A percentile compares a stretch with the other conserved stretches of the same genome.
phyloP scores from a whole-genome alignment of 2,113 vertebrate genomes.

The Macquaria australasica region DNA sequence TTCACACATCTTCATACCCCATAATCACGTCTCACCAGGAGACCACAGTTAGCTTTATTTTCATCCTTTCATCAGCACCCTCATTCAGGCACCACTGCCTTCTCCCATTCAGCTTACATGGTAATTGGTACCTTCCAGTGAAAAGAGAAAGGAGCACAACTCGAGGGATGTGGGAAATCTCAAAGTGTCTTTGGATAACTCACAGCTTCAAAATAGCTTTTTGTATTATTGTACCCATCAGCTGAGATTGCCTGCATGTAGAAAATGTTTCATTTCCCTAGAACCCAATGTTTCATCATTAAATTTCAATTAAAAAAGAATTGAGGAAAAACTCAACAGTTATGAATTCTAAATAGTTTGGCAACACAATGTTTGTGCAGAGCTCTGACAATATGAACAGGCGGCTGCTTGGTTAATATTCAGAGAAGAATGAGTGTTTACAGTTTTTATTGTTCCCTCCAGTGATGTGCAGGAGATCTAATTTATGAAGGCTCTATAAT shows the following conservation, averaged over 20 bases:
- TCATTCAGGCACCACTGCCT: constrained; percentile 30
- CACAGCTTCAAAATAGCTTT: neutral
- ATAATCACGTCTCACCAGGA: constrained; percentile 37
- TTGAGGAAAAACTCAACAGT: neutral
- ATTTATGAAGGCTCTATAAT: neutral
- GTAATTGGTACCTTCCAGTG: constrained; percentile 47
- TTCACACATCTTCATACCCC: constrained; percentile 23
- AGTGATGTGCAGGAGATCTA: neutral
- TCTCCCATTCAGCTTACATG: constrained; percentile 34
- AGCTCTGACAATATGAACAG: neutral
- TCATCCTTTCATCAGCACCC: constrained; percentile 10
- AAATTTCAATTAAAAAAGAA: constrained; percentile 14
- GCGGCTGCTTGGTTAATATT: neutral
- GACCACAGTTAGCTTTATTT: constrained; percentile 29
- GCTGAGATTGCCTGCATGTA: neutral
- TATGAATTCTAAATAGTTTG: neutral
- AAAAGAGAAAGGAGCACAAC: neutral
- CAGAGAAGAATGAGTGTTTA: neutral
- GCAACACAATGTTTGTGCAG: neutral
- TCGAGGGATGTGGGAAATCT: constrained; percentile 8
- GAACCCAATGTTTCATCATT: constrained; percentile 4
- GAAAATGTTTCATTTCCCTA: neutral
- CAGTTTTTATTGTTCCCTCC: neutral
- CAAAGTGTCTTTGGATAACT: constrained; percentile 8
- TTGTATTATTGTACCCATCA: neutral